These are phyloP conservation scores for Gryon sp. DNA, from an alignment of 1,140 invertebrate species.

Conservation along the genomic window DNA sequence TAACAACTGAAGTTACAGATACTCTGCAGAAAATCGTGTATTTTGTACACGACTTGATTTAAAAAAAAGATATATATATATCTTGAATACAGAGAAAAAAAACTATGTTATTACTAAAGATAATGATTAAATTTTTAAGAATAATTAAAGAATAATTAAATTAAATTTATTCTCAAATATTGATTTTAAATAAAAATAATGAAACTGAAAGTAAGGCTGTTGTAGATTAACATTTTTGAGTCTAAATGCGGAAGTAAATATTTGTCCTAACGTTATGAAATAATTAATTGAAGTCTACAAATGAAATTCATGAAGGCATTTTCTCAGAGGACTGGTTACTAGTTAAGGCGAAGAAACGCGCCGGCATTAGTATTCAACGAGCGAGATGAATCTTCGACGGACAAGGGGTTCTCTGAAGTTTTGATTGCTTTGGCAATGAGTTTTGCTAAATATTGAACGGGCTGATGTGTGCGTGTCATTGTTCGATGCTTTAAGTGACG, in stretches of 20 bases:
- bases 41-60: slow-evolving; percentile 4
- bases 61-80: slow-evolving; percentile 4
- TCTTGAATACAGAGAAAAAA: not conserved
- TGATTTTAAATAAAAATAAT: no score
- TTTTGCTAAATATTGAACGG: slow-evolving; percentile 77
- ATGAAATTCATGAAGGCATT: slow-evolving; percentile 59
- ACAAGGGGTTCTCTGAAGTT: slow-evolving; percentile 71
- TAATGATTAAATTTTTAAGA: no score
- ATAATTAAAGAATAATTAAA: no score
- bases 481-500: slow-evolving; percentile 52
- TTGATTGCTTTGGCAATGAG: slow-evolving; percentile 79
- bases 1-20: slow-evolving; percentile 14
- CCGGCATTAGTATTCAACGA: slow-evolving; percentile 68
- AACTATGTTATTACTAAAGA: no score
- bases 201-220: no score
- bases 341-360: slow-evolving; percentile 43
- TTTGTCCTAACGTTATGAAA: slow-evolving; percentile 33
- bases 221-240: not conserved
- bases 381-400: slow-evolving; percentile 67
- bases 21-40: slow-evolving; percentile 3
- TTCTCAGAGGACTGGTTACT: slow-evolving; percentile 50
- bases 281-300: slow-evolving; percentile 51
- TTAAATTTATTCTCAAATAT: no score
- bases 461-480: slow-evolving; percentile 68
- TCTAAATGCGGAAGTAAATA: slow-evolving; percentile 19